phyloP scores from a whole-genome alignment of 35 echinoderm and acorn worm species.

The Ophiothrix spiculata region DNA sequence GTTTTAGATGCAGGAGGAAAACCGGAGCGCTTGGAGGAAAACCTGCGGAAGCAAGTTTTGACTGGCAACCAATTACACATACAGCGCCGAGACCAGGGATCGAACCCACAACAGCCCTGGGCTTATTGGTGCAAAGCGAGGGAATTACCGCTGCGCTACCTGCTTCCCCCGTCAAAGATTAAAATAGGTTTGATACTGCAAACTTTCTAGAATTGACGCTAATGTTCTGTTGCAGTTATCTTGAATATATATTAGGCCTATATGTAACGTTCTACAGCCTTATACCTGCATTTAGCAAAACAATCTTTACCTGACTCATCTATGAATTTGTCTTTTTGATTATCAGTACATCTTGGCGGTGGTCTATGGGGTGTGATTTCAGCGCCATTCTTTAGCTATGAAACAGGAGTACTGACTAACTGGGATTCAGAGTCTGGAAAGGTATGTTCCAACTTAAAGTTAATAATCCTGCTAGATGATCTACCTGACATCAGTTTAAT shows the following conservation, averaged over 20 bases:
- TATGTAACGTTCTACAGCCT: too few species aligned
- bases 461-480: not conserved
- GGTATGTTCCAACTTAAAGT: conserved; percentile 40
- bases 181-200: not conserved
- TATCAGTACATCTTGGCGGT: conserved; percentile 80
- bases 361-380: conserved; percentile 73
- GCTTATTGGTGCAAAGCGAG: too few species aligned
- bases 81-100: too few species aligned
- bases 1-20: too few species aligned
- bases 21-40: too few species aligned
- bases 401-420: conserved; percentile 51
- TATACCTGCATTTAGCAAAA: not conserved
- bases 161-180: not conserved
- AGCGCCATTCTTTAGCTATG: conserved; percentile 44
- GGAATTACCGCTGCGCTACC: too few species aligned
- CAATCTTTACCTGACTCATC: not conserved
- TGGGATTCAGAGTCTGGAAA: conserved; percentile 42
- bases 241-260: not conserved
- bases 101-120: too few species aligned
- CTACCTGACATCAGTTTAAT: too few species aligned
- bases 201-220: not conserved
- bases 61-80: too few species aligned
- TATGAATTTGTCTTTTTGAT: not conserved
- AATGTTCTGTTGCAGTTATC: not conserved
- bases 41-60: too few species aligned